Conservation (phyloP, 2,113 vertebrate genomes). For the crab-eating macaque (Macaca fascicularis) region DNA sequence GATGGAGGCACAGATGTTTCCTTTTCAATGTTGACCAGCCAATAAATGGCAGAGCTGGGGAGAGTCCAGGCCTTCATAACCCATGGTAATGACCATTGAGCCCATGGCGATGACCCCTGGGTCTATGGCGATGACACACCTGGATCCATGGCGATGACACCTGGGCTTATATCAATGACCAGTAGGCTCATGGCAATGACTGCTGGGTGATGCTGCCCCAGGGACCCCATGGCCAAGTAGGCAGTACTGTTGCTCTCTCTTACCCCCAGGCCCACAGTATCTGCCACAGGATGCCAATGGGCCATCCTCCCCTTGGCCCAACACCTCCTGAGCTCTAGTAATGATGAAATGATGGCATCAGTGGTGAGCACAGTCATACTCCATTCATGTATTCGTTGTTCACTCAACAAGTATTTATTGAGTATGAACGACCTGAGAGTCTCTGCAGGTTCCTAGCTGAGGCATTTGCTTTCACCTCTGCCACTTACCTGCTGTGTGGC, state of each 20-base stretch:
- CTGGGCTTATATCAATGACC: neutral
- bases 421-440: rapidly evolving
- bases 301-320: neutral
- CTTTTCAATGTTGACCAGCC: neutral
- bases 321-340: rapidly evolving
- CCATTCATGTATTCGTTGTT: rapidly evolving
- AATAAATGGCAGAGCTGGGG: neutral
- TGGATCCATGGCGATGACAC: neutral
- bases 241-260: neutral
- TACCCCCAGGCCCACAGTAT: neutral
- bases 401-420: neutral
- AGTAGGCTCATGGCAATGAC: neutral
- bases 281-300: neutral
- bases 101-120: neutral
- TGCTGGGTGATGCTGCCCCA: neutral
- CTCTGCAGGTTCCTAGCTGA: neutral
- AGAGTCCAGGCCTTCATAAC: too few relatives aligned
- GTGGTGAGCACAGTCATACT: too few relatives aligned
- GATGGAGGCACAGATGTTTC: neutral
- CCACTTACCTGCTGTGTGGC: neutral
- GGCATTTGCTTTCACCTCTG: neutral
- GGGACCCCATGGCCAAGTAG: neutral
- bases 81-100: neutral
- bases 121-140: too few relatives aligned
- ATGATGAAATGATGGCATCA: rapidly evolving